Conservation (phyloP, 2,797 vertebrate species). For the Cirrhinus molitorella region DNA sequence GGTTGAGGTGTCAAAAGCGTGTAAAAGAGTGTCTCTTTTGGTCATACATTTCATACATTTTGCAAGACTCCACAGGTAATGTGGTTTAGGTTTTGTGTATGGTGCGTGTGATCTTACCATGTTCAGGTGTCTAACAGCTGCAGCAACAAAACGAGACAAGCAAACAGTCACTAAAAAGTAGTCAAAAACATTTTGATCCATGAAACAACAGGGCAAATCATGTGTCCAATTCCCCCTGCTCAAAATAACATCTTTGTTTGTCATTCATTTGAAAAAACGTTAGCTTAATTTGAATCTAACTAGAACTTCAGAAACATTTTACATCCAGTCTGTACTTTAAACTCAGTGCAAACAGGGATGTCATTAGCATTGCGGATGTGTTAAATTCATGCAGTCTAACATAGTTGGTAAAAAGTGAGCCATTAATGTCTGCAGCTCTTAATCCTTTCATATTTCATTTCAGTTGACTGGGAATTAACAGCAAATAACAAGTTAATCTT, state of each 20-base stretch:
- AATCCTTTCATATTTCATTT: conserved; percentile 29
- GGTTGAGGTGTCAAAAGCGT: conserved; percentile 36
- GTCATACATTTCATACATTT: conserved; percentile 36
- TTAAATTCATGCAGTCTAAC: conserved; percentile 39
- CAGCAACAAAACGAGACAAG: conserved; percentile 88
- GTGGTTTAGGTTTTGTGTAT: conserved; percentile 40
- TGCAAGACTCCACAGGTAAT: conserved; percentile 66
- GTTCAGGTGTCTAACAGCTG: conserved; percentile 85
- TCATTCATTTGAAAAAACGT: neutral
- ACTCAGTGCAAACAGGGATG: conserved; percentile 41
- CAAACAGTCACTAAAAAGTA: conserved; percentile 82
- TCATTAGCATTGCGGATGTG: conserved; percentile 47
- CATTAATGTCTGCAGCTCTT: conserved; percentile 32
- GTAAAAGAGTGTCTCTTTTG: conserved; percentile 31
- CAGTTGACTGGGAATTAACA: conserved; percentile 45
- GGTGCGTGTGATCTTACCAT: conserved; percentile 76
- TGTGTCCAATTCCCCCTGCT: conserved; percentile 31
- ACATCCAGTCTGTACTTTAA: conserved; percentile 46
- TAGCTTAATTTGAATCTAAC: conserved; percentile 4
- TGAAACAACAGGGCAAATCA: conserved; percentile 61
- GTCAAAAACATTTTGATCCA: conserved; percentile 67
- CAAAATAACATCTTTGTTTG: conserved; percentile 12
- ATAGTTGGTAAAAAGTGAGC: conserved; percentile 42
- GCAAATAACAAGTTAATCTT: conserved; percentile 24
- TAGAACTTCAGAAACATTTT: conserved; percentile 36